These are phyloP conservation scores for Sphaerodactylus townsendi DNA, from an alignment of 2,113 vertebrate genomes.

Conservation along the genomic window DNA sequence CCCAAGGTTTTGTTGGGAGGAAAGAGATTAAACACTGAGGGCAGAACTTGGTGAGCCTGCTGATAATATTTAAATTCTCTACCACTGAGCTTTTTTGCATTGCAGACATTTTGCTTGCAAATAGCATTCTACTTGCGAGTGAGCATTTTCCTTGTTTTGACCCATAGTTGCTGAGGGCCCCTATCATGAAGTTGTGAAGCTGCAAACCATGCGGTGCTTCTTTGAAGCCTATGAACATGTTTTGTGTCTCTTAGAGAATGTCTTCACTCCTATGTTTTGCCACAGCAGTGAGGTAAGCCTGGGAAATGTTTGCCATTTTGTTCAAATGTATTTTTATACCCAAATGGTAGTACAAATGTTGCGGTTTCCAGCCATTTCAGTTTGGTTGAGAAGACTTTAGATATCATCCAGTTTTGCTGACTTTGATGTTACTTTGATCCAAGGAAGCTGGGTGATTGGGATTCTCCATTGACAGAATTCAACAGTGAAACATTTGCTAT, in stretches of 20 bases:
- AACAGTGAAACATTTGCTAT: not conserved
- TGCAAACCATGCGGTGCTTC: conserved; percentile 91
- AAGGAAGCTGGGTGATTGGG: not conserved
- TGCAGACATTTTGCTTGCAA: not conserved
- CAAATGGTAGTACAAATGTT: fast-evolving
- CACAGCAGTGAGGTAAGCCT: conserved; percentile 92
- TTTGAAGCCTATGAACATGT: conserved; percentile 98
- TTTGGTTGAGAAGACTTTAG: not conserved
- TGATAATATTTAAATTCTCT: not conserved
- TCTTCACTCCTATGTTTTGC: conserved; percentile 97
- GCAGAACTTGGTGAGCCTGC: not conserved
- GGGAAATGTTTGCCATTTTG: not conserved
- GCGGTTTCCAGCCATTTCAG: not conserved
- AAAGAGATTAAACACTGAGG: not conserved
- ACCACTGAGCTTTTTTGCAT: not conserved
- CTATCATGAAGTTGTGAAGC: conserved; percentile 86
- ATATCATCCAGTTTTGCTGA: too few relatives aligned
- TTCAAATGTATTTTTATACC: not conserved
- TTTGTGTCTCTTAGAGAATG: conserved; percentile 90
- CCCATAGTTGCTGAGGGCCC: conserved; percentile 86
- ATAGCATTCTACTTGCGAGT: not conserved
- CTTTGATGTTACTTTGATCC: not conserved
- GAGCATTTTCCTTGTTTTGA: conserved; percentile 30
- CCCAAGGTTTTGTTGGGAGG: not conserved
- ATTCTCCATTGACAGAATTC: not conserved